phyloP scores from a whole-genome alignment of 37 sponge, comb jelly and placozoan genomes.

The Diacarnus erythraeanus region DNA sequence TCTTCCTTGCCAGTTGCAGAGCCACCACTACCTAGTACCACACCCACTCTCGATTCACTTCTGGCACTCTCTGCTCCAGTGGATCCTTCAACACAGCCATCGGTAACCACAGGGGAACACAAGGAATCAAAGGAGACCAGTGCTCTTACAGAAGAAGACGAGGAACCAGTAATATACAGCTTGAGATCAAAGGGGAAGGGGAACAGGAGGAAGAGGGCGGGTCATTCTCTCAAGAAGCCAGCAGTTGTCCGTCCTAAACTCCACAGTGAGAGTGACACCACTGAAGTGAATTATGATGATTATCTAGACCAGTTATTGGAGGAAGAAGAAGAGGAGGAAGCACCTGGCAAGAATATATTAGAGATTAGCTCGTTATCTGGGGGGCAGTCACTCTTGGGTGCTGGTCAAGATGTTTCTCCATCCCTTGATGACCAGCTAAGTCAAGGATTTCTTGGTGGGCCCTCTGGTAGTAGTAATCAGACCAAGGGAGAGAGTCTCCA shows the following conservation, averaged over 20 bases:
- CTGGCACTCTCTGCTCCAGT: no score
- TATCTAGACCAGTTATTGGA: conserved; percentile 63
- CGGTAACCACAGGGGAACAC: no score
- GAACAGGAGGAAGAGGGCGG: neutral
- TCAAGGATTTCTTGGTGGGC: no score
- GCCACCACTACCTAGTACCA: neutral
- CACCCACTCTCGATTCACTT: neutral
- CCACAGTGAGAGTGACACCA: conserved; percentile 8
- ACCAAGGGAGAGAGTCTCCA: no score
- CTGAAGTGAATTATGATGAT: conserved; percentile 49
- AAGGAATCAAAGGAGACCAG: no score
- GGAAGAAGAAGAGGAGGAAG: conserved; percentile 41
- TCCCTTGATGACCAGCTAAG: no score
- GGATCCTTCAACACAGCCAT: no score
- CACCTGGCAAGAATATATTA: no score
- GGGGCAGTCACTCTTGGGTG: no score
- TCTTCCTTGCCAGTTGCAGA: neutral
- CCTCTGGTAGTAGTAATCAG: no score
- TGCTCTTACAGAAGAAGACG: neutral
- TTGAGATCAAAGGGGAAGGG: neutral
- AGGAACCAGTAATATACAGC: neutral
- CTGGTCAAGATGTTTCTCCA: no score
- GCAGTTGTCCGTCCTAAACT: neutral
- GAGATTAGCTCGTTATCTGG: no score
- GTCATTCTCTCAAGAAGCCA: neutral